Percentiles rank a stretch among this genome's conserved stretches.
These are phyloP conservation scores for Trichonephila clavata DNA, from an alignment of 1,140 invertebrate species.

Conservation along the genomic window DNA sequence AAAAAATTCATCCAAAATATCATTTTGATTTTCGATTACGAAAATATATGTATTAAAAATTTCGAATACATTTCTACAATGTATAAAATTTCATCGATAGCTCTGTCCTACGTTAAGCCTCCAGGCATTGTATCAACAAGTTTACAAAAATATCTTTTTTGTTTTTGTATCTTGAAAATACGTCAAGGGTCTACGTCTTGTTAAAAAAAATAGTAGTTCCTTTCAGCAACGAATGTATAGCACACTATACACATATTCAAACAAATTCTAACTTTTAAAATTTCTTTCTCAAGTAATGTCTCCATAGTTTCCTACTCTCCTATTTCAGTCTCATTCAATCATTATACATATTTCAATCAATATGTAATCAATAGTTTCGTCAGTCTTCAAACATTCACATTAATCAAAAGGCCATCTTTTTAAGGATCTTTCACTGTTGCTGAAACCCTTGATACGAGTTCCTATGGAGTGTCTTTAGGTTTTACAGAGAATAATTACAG, in stretches of 20 bases:
- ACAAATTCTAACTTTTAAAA: neutral
- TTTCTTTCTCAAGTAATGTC: neutral
- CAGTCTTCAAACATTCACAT: neutral
- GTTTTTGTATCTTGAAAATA: neutral
- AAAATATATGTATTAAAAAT: neutral
- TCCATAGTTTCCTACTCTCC: no score
- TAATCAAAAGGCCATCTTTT: neutral
- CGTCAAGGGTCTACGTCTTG: slow-evolving; percentile 24
- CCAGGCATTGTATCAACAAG: neutral
- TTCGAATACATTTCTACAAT: neutral
- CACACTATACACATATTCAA: neutral
- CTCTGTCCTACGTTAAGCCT: neutral
- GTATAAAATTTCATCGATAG: neutral
- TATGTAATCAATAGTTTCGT: neutral
- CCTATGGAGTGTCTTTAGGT: neutral
- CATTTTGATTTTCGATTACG: neutral
- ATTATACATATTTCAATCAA: neutral
- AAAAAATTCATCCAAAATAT: neutral
- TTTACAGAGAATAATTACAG: neutral
- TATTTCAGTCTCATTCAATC: neutral
- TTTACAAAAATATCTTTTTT: neutral
- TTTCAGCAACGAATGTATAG: neutral
- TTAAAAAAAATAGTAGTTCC: neutral
- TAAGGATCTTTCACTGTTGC: neutral
- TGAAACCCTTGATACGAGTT: neutral